Evolutionary conservation across 2,888 invertebrate species (phyloP), one percentile per base, ranked within the genome.

Genomic region (Dynastes maya): DNA sequence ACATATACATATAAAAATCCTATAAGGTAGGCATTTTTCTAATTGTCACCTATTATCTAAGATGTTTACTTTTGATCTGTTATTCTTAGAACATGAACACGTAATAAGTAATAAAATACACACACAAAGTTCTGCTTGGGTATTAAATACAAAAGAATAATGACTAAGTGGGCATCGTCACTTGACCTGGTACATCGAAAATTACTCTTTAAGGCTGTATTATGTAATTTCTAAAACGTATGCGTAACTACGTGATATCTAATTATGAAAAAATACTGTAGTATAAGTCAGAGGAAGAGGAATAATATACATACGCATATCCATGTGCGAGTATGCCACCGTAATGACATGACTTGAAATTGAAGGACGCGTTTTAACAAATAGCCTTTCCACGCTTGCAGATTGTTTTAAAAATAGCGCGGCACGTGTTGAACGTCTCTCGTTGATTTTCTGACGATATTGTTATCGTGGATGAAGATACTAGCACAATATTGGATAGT

Each of bases 351-450:
- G 51, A 22, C 16, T 65, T 53, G 9, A 29, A 13, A 29, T 29
- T 29, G 68, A 68, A 68, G 51, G 68, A 68, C 51, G 51, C 11
- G 29, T 49, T 51, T 45, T 27, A 51, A 49, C 37, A n/a, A 65
- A 65, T 37, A 29, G 64, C 32, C n/a, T 68, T 68, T 68, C 49
- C 68, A n/a, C 45, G 29, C 22, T 68, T 37, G n/a, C 51, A 5
- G 68, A 29, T 51, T 32, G 51, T 68, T 27, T 68, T 53, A 68
- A 68, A 51, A 68, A 51, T 68, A 68, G 68, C 16, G 11, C 68
- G 29, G 29, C 51, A 51, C 51, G 68, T 68, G 68, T 16, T n/a
- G 45, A 45, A 49, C 27, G 4, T 45, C 22, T 45, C 45, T 22
- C 13, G 51, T 68, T 22, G 27, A 27, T 68, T 68, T 49, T 49